phyloP scores from a whole-genome alignment of 2,888 invertebrate genomes.

The Drosophila cognata region DNA sequence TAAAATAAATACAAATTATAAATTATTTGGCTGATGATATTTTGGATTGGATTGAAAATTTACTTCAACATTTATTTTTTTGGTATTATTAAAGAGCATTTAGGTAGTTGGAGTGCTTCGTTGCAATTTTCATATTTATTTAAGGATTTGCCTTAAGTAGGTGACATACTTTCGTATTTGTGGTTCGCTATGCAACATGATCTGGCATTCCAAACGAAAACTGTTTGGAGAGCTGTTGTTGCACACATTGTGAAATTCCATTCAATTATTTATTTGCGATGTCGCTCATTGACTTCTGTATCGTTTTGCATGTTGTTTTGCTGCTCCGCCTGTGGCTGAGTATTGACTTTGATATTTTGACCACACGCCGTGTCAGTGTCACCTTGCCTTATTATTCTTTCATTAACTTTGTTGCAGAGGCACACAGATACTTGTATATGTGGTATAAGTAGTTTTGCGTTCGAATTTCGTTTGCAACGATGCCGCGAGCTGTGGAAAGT shows the following conservation, averaged over 20 bases:
- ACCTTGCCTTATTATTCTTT: slow-evolving; percentile 74
- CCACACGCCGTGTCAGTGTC: slow-evolving; percentile 73
- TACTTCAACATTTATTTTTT: not conserved
- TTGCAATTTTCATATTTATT: not conserved
- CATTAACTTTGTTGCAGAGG: slow-evolving; percentile 60
- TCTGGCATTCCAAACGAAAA: slow-evolving; percentile 7
- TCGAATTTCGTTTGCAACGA: slow-evolving; percentile 39
- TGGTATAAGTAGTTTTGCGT: slow-evolving; percentile 1
- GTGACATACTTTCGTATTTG: not conserved
- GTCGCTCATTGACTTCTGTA: slow-evolving; percentile 56
- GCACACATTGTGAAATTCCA: slow-evolving; percentile 46
- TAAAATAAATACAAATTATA: not conserved
- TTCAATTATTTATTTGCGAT: slow-evolving; percentile 53
- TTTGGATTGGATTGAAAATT: not conserved
- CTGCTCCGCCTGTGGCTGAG: slow-evolving; percentile 32
- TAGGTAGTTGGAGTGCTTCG: not conserved
- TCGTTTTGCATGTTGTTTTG: slow-evolving; percentile 43
- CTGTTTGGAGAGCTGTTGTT: slow-evolving; percentile 58
- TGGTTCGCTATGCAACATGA: slow-evolving; percentile 4
- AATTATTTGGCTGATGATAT: not conserved
- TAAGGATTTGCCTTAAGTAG: not conserved
- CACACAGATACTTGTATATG: slow-evolving; percentile 1
- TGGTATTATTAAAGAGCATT: not conserved
- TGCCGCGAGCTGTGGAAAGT: slow-evolving; percentile 80
- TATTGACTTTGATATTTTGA: slow-evolving; percentile 47